phyloP scores from a whole-genome alignment of 1,140 invertebrate genomes.

The Cephus cinctus region DNA sequence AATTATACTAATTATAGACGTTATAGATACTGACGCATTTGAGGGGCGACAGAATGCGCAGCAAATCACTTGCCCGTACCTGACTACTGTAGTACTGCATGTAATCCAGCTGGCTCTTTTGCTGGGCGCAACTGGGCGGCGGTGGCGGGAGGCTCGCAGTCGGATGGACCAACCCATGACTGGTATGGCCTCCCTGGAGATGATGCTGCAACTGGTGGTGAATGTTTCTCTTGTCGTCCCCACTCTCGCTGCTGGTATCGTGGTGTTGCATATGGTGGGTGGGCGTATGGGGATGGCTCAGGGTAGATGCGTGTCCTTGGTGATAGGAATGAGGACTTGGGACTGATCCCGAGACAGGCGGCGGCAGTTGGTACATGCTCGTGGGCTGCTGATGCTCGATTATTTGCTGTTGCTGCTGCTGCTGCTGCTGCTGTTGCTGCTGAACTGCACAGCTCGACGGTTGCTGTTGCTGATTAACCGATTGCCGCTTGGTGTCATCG shows the following conservation, averaged over 20 bases:
- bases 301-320: constrained; percentile 39
- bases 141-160: constrained; percentile 47
- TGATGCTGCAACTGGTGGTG: constrained; percentile 53
- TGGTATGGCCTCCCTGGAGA: constrained; percentile 34
- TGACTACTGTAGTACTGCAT: constrained; percentile 54
- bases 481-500: constrained; percentile 46
- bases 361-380: constrained; percentile 57
- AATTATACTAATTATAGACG: too few species aligned
- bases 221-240: constrained; percentile 52
- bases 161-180: constrained; percentile 48
- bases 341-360: constrained; percentile 42
- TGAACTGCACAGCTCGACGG: constrained; percentile 17
- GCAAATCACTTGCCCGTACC: too few species aligned
- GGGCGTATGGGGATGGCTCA: constrained; percentile 45
- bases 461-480: constrained; percentile 24
- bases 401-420: constrained; percentile 38
- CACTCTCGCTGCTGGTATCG: constrained; percentile 51
- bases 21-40: constrained; percentile 21
- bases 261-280: constrained; percentile 52
- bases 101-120: constrained; percentile 53
- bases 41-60: too few species aligned
- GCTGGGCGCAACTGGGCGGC: constrained; percentile 51
- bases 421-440: constrained; percentile 25
- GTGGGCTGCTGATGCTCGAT: constrained; percentile 47
- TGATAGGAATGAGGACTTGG: constrained; percentile 53